Evolutionary conservation across 2,797 vertebrate species (phyloP).

Genomic region (Hephaestus fuliginosus): DNA sequence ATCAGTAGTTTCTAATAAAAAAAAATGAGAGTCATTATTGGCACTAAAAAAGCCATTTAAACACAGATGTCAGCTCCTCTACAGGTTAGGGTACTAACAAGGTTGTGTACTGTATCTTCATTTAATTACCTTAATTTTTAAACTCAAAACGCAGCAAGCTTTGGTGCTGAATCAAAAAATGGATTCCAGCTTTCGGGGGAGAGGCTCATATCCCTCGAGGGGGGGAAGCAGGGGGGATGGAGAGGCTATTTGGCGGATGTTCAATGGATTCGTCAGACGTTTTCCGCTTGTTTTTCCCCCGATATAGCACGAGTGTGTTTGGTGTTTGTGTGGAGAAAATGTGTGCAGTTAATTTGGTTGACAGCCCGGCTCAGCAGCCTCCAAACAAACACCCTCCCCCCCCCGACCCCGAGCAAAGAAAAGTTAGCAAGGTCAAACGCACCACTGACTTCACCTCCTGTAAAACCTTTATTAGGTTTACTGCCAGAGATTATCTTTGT

Average conservation of each 20-base stretch:
- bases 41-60: not conserved
- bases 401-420: not conserved
- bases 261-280: conserved; percentile 53
- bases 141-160: conserved; percentile 4
- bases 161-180: conserved; percentile 22
- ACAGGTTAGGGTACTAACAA: not conserved
- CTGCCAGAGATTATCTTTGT: not conserved
- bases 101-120: not conserved
- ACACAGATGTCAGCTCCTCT: not conserved
- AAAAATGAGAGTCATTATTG: not conserved
- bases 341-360: conserved; percentile 50
- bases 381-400: conserved; percentile 29
- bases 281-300: conserved; percentile 27
- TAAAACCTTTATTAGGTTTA: conserved; percentile 14
- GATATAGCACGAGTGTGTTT: conserved; percentile 17
- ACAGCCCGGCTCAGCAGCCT: conserved; percentile 54
- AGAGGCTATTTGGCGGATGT: conserved; percentile 56
- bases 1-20: too few relatives aligned
- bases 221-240: not conserved
- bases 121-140: conserved; percentile 34
- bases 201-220: conserved; percentile 20
- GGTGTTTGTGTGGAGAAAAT: conserved; percentile 35
- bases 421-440: conserved; percentile 53
- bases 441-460: not conserved
- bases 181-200: conserved; percentile 41